Conservation (phyloP, 2,113 vertebrate species). For the Lates calcarifer region DNA sequence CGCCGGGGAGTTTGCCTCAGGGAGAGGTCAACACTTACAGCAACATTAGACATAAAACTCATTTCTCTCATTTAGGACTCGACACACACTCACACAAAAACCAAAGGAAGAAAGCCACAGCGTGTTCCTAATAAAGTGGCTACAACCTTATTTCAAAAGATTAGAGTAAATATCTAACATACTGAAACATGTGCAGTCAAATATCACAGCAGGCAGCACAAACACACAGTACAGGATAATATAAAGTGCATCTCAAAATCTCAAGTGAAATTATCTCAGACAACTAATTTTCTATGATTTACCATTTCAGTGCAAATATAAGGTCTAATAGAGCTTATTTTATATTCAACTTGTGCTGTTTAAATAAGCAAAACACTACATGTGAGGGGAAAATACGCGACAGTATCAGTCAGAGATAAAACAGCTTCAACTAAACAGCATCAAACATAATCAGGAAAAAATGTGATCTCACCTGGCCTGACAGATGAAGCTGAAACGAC, state of each 20-base stretch:
- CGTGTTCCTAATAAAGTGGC: too few species aligned
- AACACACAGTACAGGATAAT: background rate
- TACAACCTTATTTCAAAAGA: too few species aligned
- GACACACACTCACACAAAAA: too few species aligned
- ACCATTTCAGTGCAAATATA: too few species aligned
- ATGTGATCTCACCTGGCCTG: constrained; percentile 51
- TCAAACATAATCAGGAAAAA: background rate
- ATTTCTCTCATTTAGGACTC: too few species aligned
- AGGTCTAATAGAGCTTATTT: background rate
- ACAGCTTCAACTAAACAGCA: background rate
- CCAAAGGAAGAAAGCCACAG: too few species aligned
- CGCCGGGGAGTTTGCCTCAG: too few species aligned
- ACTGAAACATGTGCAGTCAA: background rate
- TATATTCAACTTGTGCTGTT: background rate
- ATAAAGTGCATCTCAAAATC: background rate
- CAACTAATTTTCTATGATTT: background rate
- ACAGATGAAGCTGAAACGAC: constrained; percentile 6
- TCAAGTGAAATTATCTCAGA: background rate
- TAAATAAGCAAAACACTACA: too few species aligned
- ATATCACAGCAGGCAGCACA: background rate
- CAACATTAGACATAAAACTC: too few species aligned
- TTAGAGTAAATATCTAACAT: background rate
- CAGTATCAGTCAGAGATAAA: too few species aligned
- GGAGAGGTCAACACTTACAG: too few species aligned
- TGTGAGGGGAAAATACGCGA: too few species aligned